These are phyloP conservation scores for Ennomos quercinarius DNA, from an alignment of 2,888 invertebrate genomes.

Conservation along the genomic window DNA sequence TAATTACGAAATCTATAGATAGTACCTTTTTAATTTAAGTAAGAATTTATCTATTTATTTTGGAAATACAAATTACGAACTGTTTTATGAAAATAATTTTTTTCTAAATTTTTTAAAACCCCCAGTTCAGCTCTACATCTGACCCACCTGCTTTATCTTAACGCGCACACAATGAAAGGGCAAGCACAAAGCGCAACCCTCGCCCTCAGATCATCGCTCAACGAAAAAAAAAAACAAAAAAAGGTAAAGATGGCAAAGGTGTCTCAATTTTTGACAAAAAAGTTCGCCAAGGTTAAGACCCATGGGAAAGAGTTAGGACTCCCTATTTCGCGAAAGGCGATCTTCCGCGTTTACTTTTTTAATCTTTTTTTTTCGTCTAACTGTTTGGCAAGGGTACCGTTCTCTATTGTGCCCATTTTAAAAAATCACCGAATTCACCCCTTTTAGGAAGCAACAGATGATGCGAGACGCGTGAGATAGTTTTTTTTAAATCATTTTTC, in stretches of 20 bases:
- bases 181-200: constrained; percentile 70
- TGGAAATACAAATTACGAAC: no score
- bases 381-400: constrained; percentile 77
- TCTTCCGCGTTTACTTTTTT: constrained; percentile 74
- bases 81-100: no score
- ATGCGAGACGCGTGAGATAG: constrained; percentile 79
- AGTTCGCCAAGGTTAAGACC: constrained; percentile 81
- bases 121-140: constrained; percentile 43
- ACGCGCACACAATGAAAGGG: constrained; percentile 61
- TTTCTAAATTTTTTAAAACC: no score
- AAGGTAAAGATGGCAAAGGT: constrained; percentile 83
- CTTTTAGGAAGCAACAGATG: constrained; percentile 77
- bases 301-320: constrained; percentile 83
- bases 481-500: constrained; percentile 63
- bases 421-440: constrained; percentile 70
- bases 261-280: constrained; percentile 80
- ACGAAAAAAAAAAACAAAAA: constrained; percentile 66
- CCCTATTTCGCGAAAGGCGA: constrained; percentile 67
- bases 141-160: constrained; percentile 81
- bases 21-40: no score
- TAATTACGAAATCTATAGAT: no score
- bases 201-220: constrained; percentile 57
- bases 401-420: constrained; percentile 56
- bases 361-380: constrained; percentile 64
- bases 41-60: no score